Evolutionary conservation across 2,113 vertebrate genomes (phyloP).

Genomic region (Synodontis membranacea): DNA sequence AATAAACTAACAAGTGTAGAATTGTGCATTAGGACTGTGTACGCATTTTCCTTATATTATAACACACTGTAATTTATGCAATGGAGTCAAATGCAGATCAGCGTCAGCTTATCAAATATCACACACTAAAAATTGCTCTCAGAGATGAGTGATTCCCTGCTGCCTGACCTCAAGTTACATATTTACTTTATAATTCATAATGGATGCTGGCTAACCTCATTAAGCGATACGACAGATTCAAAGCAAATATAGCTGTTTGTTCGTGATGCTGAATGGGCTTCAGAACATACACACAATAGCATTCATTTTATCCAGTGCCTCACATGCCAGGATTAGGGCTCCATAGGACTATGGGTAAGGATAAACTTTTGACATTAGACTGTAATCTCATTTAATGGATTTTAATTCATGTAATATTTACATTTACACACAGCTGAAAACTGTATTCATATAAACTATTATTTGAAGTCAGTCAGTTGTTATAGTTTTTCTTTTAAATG

Average conservation of each 20-base stretch:
- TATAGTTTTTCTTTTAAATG: neutral
- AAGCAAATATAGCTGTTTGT: slow-evolving; percentile 46
- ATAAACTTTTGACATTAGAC: slow-evolving; percentile 30
- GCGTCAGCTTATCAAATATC: slow-evolving; percentile 7
- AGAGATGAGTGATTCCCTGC: slow-evolving; percentile 3
- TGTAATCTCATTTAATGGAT: neutral
- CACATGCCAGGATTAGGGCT: neutral
- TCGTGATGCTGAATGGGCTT: slow-evolving; percentile 27
- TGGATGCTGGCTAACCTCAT: slow-evolving; percentile 36
- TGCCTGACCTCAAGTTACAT: slow-evolving; percentile 34
- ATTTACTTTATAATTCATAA: slow-evolving; percentile 40
- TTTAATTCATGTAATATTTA: neutral
- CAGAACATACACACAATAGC: slow-evolving; percentile 13
- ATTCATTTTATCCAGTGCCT: neutral
- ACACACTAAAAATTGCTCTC: neutral
- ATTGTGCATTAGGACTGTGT: neutral
- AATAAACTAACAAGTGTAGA: neutral
- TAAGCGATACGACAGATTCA: slow-evolving; percentile 41
- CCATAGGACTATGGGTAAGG: neutral
- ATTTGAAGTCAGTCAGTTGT: neutral
- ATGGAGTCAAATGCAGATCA: neutral
- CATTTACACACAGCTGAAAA: neutral
- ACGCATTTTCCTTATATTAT: neutral
- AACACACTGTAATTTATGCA: neutral
- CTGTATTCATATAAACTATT: neutral